Conservation (phyloP, 53 echinoderm and acorn worm species). For the Holothuria scabra region DNA sequence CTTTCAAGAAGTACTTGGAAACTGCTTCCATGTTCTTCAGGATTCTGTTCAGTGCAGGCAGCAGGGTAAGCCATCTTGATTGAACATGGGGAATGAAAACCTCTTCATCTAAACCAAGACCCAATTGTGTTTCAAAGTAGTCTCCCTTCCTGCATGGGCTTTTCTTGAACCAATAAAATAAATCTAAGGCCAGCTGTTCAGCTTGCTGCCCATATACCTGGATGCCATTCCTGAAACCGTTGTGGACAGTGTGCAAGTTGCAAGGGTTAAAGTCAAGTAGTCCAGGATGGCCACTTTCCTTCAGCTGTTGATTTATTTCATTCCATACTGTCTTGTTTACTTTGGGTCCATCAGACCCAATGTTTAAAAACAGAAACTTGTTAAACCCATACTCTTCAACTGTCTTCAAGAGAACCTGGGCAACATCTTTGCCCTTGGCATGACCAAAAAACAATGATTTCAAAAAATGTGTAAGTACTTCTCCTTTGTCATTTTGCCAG, state of each 20-base stretch:
- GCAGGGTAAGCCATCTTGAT: conserved; percentile 37
- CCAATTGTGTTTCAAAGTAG: conserved; percentile 36
- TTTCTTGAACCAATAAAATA: conserved; percentile 7
- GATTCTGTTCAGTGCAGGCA: conserved; percentile 33
- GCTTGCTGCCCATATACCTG: conserved; percentile 18
- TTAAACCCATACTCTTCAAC: not conserved
- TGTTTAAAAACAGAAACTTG: not conserved
- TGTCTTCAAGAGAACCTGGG: too few relatives aligned
- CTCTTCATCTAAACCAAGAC: conserved; percentile 38
- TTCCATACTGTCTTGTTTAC: conserved; percentile 34
- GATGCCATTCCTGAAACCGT: not conserved
- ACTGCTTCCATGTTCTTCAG: conserved; percentile 9
- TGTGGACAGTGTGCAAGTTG: conserved; percentile 27
- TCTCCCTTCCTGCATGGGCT: conserved; percentile 36
- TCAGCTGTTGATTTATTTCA: conserved; percentile 23
- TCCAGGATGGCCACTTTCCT: conserved; percentile 2
- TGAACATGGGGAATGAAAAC: conserved; percentile 34
- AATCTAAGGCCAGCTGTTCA: conserved; percentile 32
- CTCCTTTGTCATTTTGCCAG: too few relatives aligned
- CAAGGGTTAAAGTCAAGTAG: conserved; percentile 1
- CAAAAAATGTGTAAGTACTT: too few relatives aligned
- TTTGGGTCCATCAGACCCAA: conserved; percentile 33
- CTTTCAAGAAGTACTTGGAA: conserved; percentile 39
- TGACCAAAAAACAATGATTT: too few relatives aligned
- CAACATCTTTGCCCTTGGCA: too few relatives aligned